Evolutionary conservation across 1,140 invertebrate genomes (phyloP), one percentile per base, ranked within the genome.

Genomic region (Galleria mellonella): DNA sequence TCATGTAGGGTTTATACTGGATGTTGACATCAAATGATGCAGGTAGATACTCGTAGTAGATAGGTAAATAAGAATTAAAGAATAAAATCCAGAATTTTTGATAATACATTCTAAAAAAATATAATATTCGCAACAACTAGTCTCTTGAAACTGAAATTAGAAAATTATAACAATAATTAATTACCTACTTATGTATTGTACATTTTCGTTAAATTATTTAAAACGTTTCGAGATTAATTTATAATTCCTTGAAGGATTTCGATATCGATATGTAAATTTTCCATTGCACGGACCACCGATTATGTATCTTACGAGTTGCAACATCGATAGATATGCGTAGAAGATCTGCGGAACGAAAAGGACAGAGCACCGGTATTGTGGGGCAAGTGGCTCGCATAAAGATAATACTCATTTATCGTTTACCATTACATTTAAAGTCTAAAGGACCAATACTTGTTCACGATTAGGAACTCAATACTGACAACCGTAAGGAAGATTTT

Each of bases 331-430:
- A 77, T 71, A 67, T 69, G 63, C 68, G 62, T 59, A 52, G 60
- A 66, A 72, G 69, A 75, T 73, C 60, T 70, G 69, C 64, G 55
- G 55, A 68, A 66, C 59, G 60, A 67, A 69, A 67, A 61, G 61
- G 68, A 69, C 44, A 49, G 60, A 66, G 54, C 65, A 75, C 62
- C 62, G 57, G 70, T 72, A 78, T 82, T 79, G 78, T 76, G 70
- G 72, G 62, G 57, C 73, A 78, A 82, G 75, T 85, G 76, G 70
- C 67, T 81, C 78, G 77, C 82, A 79, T 79, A 83, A 85, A 82
- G 76, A 83, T 85, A 85, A 85, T 82, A 73, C 68, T 62, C 73
- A 79, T 82, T 82, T 79, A 76, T 75, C 51, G 40, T 43, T 43
- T 43, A 58, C 59, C 62, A 62, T 66, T 61, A 65, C 52, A 50